Evolutionary conservation across 64 coral and sea anemone genomes (phyloP).

Genomic region (Porites australiensis): DNA sequence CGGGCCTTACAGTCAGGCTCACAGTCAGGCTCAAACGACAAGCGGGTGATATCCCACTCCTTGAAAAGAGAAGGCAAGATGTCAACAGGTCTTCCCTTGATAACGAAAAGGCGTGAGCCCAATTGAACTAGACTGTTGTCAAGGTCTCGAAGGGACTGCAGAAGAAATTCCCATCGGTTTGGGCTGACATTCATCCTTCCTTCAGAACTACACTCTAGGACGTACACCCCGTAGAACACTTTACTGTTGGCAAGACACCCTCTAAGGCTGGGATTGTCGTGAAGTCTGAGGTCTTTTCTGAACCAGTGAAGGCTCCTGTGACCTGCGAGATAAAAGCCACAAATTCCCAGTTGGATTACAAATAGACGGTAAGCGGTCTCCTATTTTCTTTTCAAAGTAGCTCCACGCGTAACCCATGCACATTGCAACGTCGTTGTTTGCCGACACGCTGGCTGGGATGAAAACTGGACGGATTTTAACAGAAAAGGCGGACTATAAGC

Average conservation of each 20-base stretch:
- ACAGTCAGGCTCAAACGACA: slow-evolving; percentile 53
- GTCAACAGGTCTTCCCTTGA: slow-evolving; percentile 23
- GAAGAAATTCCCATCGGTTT: slow-evolving; percentile 42
- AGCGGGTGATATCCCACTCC: slow-evolving; percentile 58
- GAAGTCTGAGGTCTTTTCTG: slow-evolving; percentile 69
- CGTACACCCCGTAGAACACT: slow-evolving; percentile 62
- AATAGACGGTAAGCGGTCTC: neutral
- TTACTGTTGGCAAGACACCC: slow-evolving; percentile 52
- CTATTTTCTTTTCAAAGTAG: neutral
- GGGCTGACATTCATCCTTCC: neutral
- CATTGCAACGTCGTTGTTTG: too few species aligned
- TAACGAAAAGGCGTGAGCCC: slow-evolving; percentile 54
- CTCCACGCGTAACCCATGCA: too few species aligned
- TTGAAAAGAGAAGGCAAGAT: slow-evolving; percentile 40
- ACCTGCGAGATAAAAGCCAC: slow-evolving; percentile 10
- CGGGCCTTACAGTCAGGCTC: slow-evolving; percentile 30
- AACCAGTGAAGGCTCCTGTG: slow-evolving; percentile 67
- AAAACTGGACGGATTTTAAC: too few species aligned
- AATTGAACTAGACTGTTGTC: slow-evolving; percentile 31
- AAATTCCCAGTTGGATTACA: neutral
- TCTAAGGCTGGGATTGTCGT: slow-evolving; percentile 58
- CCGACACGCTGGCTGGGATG: too few species aligned
- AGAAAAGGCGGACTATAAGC: too few species aligned
- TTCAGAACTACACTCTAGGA: slow-evolving; percentile 1
- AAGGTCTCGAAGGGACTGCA: slow-evolving; percentile 59